phyloP scores from a whole-genome alignment of 2,113 vertebrate species.

The Eira barbara region DNA sequence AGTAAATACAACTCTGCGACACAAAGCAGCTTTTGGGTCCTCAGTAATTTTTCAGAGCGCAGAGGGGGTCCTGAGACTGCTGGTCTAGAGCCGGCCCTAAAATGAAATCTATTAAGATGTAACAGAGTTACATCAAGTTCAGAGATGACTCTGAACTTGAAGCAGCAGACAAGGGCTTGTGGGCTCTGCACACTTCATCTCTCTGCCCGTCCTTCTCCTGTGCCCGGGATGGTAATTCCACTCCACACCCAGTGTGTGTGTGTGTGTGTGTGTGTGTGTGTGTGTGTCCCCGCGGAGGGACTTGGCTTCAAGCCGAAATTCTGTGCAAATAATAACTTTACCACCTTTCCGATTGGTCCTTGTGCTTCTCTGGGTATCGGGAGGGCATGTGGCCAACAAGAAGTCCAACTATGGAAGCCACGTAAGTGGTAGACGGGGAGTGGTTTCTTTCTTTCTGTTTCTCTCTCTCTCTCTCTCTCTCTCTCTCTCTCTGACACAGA shows the following conservation, averaged over 20 bases:
- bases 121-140: too few species aligned
- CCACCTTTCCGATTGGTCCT: accelerated
- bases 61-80: neutral
- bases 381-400: neutral
- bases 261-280: neutral
- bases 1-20: neutral
- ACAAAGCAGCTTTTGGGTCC: neutral
- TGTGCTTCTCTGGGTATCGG: neutral
- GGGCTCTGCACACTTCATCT: neutral
- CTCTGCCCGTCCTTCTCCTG: neutral
- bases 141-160: neutral
- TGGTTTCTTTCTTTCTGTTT: neutral
- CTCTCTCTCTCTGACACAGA: too few species aligned
- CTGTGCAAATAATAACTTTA: neutral
- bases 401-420: neutral
- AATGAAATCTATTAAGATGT: neutral
- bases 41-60: neutral
- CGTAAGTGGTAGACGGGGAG: neutral
- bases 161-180: neutral
- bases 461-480: neutral
- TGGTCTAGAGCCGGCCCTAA: neutral
- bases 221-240: accelerated
- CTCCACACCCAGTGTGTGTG: neutral
- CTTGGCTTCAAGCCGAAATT: accelerated
- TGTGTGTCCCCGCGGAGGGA: accelerated